Conservation (phyloP, 1,140 invertebrate species). For the Pantala flavescens region DNA sequence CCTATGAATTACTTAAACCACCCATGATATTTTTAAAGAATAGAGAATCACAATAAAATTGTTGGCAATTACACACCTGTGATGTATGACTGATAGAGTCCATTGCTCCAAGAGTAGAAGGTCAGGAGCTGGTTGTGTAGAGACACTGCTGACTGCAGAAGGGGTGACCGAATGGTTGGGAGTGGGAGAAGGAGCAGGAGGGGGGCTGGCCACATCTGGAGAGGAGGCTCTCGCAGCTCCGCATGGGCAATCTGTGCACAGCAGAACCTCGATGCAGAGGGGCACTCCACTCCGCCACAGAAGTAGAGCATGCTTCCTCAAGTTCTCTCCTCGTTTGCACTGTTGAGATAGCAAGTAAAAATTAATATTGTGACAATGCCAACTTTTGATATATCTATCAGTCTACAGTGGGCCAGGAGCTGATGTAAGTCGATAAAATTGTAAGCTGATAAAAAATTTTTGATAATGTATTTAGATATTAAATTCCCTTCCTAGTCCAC, state of each 20-base stretch:
- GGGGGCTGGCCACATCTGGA: slow-evolving; percentile 38
- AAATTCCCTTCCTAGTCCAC: too few species aligned
- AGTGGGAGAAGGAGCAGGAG: slow-evolving; percentile 31
- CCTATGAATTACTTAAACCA: too few species aligned
- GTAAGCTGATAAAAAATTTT: too few species aligned
- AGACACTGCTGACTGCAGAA: slow-evolving; percentile 28
- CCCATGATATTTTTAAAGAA: too few species aligned
- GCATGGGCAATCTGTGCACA: slow-evolving; percentile 56
- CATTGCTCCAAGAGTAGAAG: slow-evolving; percentile 61
- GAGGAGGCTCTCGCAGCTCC: slow-evolving; percentile 36
- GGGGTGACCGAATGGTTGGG: slow-evolving; percentile 29
- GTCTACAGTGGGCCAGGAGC: too few species aligned
- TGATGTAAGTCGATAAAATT: too few species aligned
- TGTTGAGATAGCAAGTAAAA: slow-evolving; percentile 26
- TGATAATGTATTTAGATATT: too few species aligned
- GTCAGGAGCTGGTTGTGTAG: slow-evolving; percentile 34
- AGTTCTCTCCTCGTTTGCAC: slow-evolving; percentile 44
- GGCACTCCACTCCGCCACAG: slow-evolving; percentile 49
- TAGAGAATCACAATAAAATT: too few species aligned
- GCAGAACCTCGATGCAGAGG: slow-evolving; percentile 60
- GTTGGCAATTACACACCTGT: slow-evolving; percentile 43
- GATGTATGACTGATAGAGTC: slow-evolving; percentile 51
- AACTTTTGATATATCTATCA: too few species aligned
- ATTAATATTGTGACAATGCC: too few species aligned
- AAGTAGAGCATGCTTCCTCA: slow-evolving; percentile 39